Conservation (phyloP, 1,140 invertebrate species). For the Meteorus sp. region DNA sequence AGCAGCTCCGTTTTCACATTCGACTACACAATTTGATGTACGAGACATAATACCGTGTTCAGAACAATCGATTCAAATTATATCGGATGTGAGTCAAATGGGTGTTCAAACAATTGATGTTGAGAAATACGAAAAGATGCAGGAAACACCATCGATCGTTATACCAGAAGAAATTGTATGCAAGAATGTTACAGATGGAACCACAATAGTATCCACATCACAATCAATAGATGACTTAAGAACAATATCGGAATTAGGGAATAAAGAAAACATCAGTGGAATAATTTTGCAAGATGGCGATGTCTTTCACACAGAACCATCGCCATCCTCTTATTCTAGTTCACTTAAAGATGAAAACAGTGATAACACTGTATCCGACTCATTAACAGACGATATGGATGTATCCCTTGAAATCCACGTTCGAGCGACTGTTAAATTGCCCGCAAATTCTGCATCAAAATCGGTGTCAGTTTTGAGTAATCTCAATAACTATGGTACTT, state of each 20-base stretch:
- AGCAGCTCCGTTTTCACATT: constrained; percentile 38
- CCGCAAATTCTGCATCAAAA: constrained; percentile 40
- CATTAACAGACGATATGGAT: too few relatives aligned
- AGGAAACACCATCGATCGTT: too few relatives aligned
- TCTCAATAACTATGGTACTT: neutral
- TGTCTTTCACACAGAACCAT: too few relatives aligned
- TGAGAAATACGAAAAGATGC: constrained; percentile 13
- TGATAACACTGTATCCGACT: too few relatives aligned
- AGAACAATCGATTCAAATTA: constrained; percentile 40
- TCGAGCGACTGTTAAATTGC: constrained; percentile 49
- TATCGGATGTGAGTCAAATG: constrained; percentile 36
- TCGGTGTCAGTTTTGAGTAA: constrained; percentile 20
- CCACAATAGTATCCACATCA: too few relatives aligned
- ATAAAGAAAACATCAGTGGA: too few relatives aligned
- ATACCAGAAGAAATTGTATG: too few relatives aligned
- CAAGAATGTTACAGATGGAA: too few relatives aligned
- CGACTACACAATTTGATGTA: constrained; percentile 40
- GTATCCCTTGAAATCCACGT: constrained; percentile 49
- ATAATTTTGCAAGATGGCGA: too few relatives aligned
- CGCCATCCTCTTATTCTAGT: too few relatives aligned
- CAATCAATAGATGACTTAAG: too few relatives aligned
- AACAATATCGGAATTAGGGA: too few relatives aligned
- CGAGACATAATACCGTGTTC: constrained; percentile 38
- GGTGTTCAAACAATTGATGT: constrained; percentile 33
- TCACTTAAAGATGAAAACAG: constrained; percentile 1